Evolutionary conservation across 2,888 invertebrate genomes (phyloP), one percentile per base, ranked within the genome.

Genomic region (Pyrochroa serraticornis): DNA sequence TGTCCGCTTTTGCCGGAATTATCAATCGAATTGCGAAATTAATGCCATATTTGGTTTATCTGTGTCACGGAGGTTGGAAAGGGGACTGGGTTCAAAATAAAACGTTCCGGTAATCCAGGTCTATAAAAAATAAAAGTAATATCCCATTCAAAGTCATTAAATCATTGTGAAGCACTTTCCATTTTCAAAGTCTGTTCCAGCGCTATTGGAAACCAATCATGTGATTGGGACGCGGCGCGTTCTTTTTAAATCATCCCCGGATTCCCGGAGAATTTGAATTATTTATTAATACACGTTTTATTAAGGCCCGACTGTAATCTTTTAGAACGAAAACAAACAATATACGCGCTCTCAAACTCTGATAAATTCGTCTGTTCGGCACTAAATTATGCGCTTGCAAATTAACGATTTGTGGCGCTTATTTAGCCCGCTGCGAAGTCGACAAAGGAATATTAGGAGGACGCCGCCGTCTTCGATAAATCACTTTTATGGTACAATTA

Each of bases 81-180:
- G 43, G 33, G 31, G 31, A 30, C 31, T 30, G 12, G 37, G 38
- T 31, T 52, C 32, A 38, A 45, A 52, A 52, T 52, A 52, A 52
- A 51, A 52, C 45, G 37, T 36, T 54, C 42, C 36, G 39, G 36
- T 47, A 48, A 48, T 41, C 39, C 53, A 9, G 38, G 53, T 52
- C 65, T 58, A 67, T 67, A 70, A 68, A 68, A 70, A 67, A 68
- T 67, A 68, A 65, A 65, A 69, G 56, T 63, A 65, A 67, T 63
- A 65, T 66, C 65, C 68, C 63, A 71, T 68, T 69, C 67, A 62
- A 64, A 70, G 66, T 71, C 71, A 68, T 71, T 71, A 72, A 72
- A 72, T 71, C 70, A 71, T 71, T 67, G 69, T 66, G 63, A 66
- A 70, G 68, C 68, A 68, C 68, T 72, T 69, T 70, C 66, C 67